Percentiles rank a stretch among this genome's conserved stretches.
Conservation (phyloP, 2,888 invertebrate species). For the Leptopilina myrica region DNA sequence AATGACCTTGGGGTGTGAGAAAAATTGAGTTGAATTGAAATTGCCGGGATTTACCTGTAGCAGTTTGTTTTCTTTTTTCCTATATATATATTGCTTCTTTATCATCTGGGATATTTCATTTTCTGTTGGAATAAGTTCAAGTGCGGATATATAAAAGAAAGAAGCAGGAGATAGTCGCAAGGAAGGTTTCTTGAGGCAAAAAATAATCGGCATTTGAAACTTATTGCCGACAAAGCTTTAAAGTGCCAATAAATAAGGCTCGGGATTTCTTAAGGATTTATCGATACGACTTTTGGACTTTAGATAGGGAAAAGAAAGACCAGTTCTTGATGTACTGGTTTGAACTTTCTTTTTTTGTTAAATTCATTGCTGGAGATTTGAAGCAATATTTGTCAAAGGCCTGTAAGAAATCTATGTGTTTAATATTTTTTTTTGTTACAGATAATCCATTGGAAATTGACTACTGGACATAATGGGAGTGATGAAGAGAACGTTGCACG, state of each 20-base stretch:
- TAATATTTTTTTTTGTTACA: not conserved
- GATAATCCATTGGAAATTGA: too few species aligned
- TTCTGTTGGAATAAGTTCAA: slow-evolving; percentile 37
- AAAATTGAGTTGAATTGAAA: not conserved
- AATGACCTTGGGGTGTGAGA: too few species aligned
- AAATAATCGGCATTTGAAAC: slow-evolving; percentile 42
- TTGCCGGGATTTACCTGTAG: not conserved
- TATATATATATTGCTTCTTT: not conserved
- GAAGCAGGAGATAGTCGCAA: slow-evolving; percentile 35
- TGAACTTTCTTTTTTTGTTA: not conserved
- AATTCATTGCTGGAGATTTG: not conserved
- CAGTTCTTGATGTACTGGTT: slow-evolving; percentile 5
- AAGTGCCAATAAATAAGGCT: slow-evolving; percentile 72
- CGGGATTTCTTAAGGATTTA: slow-evolving; percentile 67
- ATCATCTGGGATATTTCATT: slow-evolving; percentile 1
- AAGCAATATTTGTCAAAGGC: not conserved
- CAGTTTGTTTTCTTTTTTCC: not conserved
- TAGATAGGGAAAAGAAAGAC: slow-evolving; percentile 55
- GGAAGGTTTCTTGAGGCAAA: slow-evolving; percentile 45
- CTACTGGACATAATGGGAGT: too few species aligned
- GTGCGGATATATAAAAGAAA: slow-evolving; percentile 9
- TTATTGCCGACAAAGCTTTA: slow-evolving; percentile 53
- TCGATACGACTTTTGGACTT: slow-evolving; percentile 67
- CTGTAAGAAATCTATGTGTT: not conserved
- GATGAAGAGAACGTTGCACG: too few species aligned